Percentiles rank a stretch among this genome's conserved stretches.
These are phyloP conservation scores for Halocynthia aurantium DNA, from an alignment of 23 tunicate species.

Conservation along the genomic window DNA sequence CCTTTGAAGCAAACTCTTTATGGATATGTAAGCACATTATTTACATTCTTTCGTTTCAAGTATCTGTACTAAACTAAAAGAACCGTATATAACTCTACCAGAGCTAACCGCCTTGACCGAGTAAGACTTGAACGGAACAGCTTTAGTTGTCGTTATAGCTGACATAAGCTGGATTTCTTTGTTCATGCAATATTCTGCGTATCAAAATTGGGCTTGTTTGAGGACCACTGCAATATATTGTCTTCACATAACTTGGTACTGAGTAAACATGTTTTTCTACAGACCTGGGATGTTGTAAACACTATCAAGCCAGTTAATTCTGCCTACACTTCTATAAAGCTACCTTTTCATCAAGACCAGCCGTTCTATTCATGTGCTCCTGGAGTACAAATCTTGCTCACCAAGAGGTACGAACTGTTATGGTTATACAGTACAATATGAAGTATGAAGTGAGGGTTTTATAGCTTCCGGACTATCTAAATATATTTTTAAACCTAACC, in stretches of 20 bases:
- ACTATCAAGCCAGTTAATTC: not conserved
- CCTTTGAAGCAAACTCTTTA: not conserved
- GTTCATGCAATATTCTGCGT: no score
- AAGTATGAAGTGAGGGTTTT: no score
- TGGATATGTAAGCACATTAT: not conserved
- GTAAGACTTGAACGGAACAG: no score
- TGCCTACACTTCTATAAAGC: constrained; percentile 20
- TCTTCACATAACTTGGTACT: not conserved
- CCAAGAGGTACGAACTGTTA: constrained; percentile 12
- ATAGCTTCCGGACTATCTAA: no score
- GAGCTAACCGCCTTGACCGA: not conserved
- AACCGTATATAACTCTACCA: not conserved
- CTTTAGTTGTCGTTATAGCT: no score
- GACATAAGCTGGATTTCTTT: no score
- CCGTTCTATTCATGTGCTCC: constrained; percentile 22
- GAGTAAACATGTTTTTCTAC: not conserved
- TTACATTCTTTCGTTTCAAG: not conserved
- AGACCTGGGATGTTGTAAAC: not conserved
- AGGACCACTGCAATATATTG: no score
- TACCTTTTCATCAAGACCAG: constrained; percentile 40
- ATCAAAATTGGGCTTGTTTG: no score
- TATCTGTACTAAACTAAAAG: not conserved
- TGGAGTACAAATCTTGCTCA: constrained; percentile 25
- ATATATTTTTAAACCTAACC: no score
- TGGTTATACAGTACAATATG: no score